Percentiles rank a stretch among this genome's conserved stretches.
Conservation (phyloP, 2,797 vertebrate species). For the Mallotus villosus region DNA sequence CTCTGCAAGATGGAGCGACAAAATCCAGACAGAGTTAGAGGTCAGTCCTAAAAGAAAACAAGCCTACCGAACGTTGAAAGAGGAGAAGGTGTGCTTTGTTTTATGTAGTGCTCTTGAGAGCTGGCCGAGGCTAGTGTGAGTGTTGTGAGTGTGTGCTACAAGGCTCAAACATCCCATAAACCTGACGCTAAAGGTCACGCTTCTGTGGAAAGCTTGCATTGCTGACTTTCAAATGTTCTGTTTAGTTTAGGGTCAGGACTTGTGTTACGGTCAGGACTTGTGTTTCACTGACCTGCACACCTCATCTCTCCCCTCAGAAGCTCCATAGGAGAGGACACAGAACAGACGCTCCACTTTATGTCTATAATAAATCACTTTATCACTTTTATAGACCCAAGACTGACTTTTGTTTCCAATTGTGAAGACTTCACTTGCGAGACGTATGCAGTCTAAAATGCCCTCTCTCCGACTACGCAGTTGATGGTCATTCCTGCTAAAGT, state of each 20-base stretch:
- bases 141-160: slow-evolving; percentile 13
- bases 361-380: background rate
- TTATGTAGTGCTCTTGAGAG: slow-evolving; percentile 46
- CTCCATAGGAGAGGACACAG: too few relatives aligned
- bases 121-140: slow-evolving; percentile 25
- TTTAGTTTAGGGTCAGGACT: too few relatives aligned
- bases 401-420: background rate
- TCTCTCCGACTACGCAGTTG: slow-evolving; percentile 25
- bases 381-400: slow-evolving; percentile 42
- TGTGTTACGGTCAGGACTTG: slow-evolving; percentile 55
- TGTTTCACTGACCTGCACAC: slow-evolving; percentile 46
- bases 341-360: background rate
- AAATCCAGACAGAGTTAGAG: slow-evolving; percentile 35
- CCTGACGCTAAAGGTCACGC: too few relatives aligned
- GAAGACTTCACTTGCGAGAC: slow-evolving; percentile 28
- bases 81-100: slow-evolving; percentile 33
- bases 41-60: slow-evolving; percentile 41
- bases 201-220: too few relatives aligned
- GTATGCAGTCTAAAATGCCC: slow-evolving; percentile 36
- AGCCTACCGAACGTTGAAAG: slow-evolving; percentile 40
- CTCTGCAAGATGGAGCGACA: slow-evolving; percentile 27
- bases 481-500: slow-evolving; percentile 32
- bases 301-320: slow-evolving; percentile 1
- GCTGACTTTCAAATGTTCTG: too few relatives aligned
- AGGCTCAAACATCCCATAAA: too few relatives aligned